Evolutionary conservation across 2,797 vertebrate genomes (phyloP).

Genomic region (Oreonectes daqikongensis): DNA sequence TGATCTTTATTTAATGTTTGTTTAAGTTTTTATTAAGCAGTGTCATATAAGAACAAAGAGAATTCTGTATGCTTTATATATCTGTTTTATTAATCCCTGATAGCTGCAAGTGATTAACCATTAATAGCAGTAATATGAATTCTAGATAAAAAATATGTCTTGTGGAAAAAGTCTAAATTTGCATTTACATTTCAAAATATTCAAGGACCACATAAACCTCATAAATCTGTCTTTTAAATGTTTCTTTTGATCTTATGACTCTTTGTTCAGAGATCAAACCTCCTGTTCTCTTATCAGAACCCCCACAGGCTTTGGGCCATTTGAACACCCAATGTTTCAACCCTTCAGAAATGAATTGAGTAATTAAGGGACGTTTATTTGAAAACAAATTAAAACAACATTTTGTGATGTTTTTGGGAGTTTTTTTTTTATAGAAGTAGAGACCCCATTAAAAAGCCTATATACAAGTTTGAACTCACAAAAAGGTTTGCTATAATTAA

Average conservation of each 20-base stretch:
- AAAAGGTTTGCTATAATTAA: too few relatives aligned
- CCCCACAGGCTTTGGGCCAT: slow-evolving; percentile 55
- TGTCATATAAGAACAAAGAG: not conserved
- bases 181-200: not conserved
- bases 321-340: slow-evolving; percentile 44
- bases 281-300: slow-evolving; percentile 48
- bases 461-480: too few relatives aligned
- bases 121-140: not conserved
- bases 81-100: too few relatives aligned
- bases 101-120: not conserved
- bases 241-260: slow-evolving; percentile 49
- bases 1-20: too few relatives aligned
- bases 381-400: not conserved
- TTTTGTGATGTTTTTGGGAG: too few relatives aligned
- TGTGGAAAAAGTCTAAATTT: not conserved
- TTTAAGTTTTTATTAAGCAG: too few relatives aligned
- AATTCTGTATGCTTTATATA: not conserved
- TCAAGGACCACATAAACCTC: slow-evolving; percentile 11
- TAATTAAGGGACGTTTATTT: slow-evolving; percentile 12
- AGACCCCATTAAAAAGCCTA: too few relatives aligned
- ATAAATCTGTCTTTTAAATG: slow-evolving; percentile 23
- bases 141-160: not conserved
- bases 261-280: slow-evolving; percentile 30
- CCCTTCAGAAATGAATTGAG: not conserved
- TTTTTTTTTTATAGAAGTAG: too few relatives aligned